Percentiles rank a stretch among this genome's conserved stretches.
These are phyloP conservation scores for Zaprionus nigranus DNA, from an alignment of 1,140 invertebrate species.

Conservation along the genomic window DNA sequence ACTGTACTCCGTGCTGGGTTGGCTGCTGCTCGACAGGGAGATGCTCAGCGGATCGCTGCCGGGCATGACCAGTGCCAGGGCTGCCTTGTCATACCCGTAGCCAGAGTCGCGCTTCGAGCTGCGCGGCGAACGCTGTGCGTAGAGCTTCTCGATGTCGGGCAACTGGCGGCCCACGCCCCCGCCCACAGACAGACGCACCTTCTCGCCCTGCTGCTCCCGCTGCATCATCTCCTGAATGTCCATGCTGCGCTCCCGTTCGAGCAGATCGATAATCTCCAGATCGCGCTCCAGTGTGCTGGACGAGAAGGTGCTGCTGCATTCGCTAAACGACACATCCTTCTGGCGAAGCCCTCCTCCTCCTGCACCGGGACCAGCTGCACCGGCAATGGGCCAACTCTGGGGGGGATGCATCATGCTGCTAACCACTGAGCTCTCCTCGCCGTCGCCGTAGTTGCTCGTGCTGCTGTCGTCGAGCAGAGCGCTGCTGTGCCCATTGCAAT, in stretches of 20 bases:
- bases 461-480: constrained; percentile 68
- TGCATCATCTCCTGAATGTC: constrained; percentile 82
- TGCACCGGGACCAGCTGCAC: not conserved
- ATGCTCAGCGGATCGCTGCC: constrained; percentile 70
- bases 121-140: constrained; percentile 68
- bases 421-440: constrained; percentile 79
- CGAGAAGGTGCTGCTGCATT: constrained; percentile 78
- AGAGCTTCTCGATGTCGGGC: constrained; percentile 79
- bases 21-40: constrained; percentile 56
- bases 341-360: constrained; percentile 41
- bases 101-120: constrained; percentile 54
- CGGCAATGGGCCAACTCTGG: constrained; percentile 55
- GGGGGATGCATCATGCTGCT: constrained; percentile 80
- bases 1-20: constrained; percentile 65
- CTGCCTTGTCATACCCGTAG: constrained; percentile 44
- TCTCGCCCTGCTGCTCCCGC: constrained; percentile 68
- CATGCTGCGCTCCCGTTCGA: constrained; percentile 83
- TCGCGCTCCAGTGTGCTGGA: constrained; percentile 80
- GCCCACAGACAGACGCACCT: constrained; percentile 39
- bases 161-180: constrained; percentile 62
- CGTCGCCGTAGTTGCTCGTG: constrained; percentile 79
- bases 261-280: constrained; percentile 80
- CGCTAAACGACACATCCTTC: constrained; percentile 77
- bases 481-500: constrained; percentile 67
- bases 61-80: constrained; percentile 56